A percentile compares a stretch with the other conserved stretches of the same genome.
Conservation (phyloP, 2,113 vertebrate genomes). For the Mustela nigripes region DNA sequence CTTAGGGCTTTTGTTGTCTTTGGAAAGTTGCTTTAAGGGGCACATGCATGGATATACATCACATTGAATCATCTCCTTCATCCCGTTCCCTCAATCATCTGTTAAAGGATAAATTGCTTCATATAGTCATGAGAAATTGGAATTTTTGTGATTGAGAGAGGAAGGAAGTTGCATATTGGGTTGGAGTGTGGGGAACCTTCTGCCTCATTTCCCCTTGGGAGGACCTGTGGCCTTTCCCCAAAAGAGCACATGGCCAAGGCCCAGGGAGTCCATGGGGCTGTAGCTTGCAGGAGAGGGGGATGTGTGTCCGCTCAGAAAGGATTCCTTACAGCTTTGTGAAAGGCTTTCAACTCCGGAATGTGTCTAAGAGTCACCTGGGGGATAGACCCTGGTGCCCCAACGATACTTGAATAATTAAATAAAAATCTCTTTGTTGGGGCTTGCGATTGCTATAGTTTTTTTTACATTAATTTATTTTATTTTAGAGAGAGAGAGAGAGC, state of each 20-base stretch:
- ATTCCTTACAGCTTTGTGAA: background rate
- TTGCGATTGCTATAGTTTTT: background rate
- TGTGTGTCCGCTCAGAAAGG: background rate
- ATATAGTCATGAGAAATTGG: constrained; percentile 83
- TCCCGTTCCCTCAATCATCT: constrained; percentile 85
- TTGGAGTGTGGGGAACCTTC: background rate
- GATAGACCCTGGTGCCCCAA: background rate
- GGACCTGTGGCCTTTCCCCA: background rate
- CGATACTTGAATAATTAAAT: background rate
- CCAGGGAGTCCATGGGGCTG: background rate
- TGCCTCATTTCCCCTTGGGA: background rate
- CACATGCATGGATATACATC: constrained; percentile 84
- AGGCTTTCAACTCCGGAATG: background rate
- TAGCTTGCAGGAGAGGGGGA: background rate
- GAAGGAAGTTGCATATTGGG: constrained; percentile 54
- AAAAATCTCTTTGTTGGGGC: background rate
- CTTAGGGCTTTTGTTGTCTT: constrained; percentile 86
- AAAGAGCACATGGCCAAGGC: background rate
- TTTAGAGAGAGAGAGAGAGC: background rate
- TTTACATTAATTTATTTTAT: background rate
- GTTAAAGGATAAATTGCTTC: constrained; percentile 84
- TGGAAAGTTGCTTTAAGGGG: constrained; percentile 86
- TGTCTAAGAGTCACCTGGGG: background rate
- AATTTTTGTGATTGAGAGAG: constrained; percentile 82
- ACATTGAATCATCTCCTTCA: constrained; percentile 88